Base-by-base conservation (phyloP, 2,888 invertebrate species). In the Andrena bicolor region DNA sequence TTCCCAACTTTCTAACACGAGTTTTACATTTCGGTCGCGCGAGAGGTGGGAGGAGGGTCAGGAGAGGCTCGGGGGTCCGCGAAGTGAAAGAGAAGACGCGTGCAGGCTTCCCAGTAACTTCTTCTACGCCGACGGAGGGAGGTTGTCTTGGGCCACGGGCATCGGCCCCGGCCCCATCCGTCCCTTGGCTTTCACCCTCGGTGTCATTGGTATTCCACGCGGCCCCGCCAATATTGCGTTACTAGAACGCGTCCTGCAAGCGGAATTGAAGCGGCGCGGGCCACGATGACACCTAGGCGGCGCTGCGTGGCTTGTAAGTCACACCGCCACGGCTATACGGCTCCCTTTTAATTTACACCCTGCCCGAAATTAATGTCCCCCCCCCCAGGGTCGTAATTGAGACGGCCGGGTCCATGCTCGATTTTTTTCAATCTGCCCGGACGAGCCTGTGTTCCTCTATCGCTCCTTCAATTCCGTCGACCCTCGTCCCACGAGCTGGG, bases 151-250 rank as follows among this genome's bases (percentile, higher is more conserved):
- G 68, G 64, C 80, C 76, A 82, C 82, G 82, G 75, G 83, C 70
- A 70, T 73, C 77, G 71, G 49, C 70, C 30, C 60, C 32, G 58
- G 58, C 53, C 48, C 68, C 26, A 32, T 68, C 76, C 48, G 51
- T 49, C 35, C 56, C 32, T 20, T 20, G 53, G 30, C 53, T 56
- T 32, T 79, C 28, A 72, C 89, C 85, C 82, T 65, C 32, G 30
- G 53, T 58, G 68, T 68, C 86, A 92, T 93, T 93, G 92, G 91
- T 93, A 93, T 93, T 93, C 93, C 89, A 84, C 76, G 77, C 89
- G 79, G 90, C 87, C 91, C 81, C 90, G 90, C 92, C 93, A 93
- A 93, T 93, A 93, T 93, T 93, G 93, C 93, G 93, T 93, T 93
- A 93, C 93, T 87, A 90, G 90, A 87, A 93, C 93, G 93, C 93